These are phyloP conservation scores for Gobio gobio DNA, from an alignment of 2,113 vertebrate species.

Conservation along the genomic window DNA sequence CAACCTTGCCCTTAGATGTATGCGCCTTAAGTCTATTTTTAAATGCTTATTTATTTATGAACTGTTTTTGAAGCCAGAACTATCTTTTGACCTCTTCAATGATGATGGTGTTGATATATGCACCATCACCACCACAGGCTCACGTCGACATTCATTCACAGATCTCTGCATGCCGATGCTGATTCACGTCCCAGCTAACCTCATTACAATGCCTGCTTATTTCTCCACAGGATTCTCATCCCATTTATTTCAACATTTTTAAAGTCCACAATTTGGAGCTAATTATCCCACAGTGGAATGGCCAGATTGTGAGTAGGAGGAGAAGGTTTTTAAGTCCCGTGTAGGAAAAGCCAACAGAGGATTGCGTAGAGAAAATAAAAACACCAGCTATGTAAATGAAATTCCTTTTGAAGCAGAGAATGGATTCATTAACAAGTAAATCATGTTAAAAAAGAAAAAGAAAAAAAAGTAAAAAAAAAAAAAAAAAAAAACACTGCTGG, in stretches of 20 bases:
- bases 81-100: constrained; percentile 39
- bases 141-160: constrained; percentile 8
- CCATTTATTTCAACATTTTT: constrained; percentile 12
- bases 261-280: constrained; percentile 32
- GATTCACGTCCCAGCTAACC: constrained; percentile 19
- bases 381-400: constrained; percentile 17
- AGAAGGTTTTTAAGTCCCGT: constrained; percentile 10
- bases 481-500: not conserved
- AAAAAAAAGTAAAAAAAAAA: not conserved
- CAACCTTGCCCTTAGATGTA: constrained; percentile 42
- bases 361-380: not conserved
- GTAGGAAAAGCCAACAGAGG: constrained; percentile 13
- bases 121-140: constrained; percentile 23
- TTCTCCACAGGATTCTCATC: constrained; percentile 22
- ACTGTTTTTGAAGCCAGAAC: constrained; percentile 6
- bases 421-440: not conserved
- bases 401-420: constrained; percentile 17
- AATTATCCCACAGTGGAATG: constrained; percentile 27
- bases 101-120: constrained; percentile 36
- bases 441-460: not conserved
- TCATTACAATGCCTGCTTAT: constrained; percentile 17
- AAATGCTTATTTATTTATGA: constrained; percentile 17
- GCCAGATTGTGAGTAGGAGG: constrained; percentile 20
- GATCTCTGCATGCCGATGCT: constrained; percentile 21
- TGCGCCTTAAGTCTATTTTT: constrained; percentile 4